Evolutionary conservation across 1,140 invertebrate genomes (phyloP).

Genomic region (Drosophila lacertosa): DNA sequence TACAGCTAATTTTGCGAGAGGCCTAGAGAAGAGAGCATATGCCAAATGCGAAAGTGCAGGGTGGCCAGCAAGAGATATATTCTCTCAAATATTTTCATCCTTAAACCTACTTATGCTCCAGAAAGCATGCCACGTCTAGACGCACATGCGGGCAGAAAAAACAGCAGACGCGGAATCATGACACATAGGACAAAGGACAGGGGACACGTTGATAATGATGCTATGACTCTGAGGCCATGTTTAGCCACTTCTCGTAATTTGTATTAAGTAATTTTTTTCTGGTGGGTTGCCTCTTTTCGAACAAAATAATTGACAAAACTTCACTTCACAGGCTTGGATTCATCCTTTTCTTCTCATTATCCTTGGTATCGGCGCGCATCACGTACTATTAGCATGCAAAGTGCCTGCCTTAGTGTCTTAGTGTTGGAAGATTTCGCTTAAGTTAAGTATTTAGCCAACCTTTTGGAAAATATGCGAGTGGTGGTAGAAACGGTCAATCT

Average conservation of each 20-base stretch:
- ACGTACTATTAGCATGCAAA: background rate
- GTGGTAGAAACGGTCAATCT: constrained; percentile 4
- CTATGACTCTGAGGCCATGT: no score
- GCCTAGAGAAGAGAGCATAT: no score
- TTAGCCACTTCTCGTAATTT: no score
- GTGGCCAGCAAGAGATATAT: no score
- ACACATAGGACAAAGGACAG: constrained; percentile 5
- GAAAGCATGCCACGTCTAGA: no score
- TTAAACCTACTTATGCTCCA: no score
- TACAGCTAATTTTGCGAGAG: no score
- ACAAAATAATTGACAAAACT: constrained; percentile 11
- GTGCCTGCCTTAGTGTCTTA: background rate
- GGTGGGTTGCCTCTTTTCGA: constrained; percentile 1
- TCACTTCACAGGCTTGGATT: constrained; percentile 1
- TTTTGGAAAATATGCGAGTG: constrained; percentile 5
- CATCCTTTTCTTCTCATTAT: constrained; percentile 8
- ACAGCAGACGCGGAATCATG: constrained; percentile 15
- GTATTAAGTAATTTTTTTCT: constrained; percentile 23
- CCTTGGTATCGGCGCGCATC: constrained; percentile 9
- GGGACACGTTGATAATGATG: no score
- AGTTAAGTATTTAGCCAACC: constrained; percentile 15
- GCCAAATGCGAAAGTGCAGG: no score
- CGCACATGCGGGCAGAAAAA: constrained; percentile 1
- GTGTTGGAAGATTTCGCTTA: constrained; percentile 15
- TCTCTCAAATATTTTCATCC: no score